Evolutionary conservation across 2,113 vertebrate genomes (phyloP), one percentile per base, ranked within the genome.

Genomic region (Podilymbus podiceps): DNA sequence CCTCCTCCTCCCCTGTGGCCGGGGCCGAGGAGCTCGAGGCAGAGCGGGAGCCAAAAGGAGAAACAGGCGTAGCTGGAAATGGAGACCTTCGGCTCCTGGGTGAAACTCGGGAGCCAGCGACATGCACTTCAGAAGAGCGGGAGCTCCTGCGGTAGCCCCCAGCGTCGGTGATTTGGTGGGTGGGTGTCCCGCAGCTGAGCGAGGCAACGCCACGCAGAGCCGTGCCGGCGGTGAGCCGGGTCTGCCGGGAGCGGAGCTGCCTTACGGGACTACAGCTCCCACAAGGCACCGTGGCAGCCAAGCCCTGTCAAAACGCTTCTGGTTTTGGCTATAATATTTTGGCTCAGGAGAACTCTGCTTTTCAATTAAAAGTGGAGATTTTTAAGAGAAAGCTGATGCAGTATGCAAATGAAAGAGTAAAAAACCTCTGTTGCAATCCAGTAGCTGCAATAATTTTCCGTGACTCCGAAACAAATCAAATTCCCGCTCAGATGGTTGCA

Each of bases 111-210:
- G 38, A 30, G 46, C 15, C 38, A 14, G 46, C 15, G 30, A 30
- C 28, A 5, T 1, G 35, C 3, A 6, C 22, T n/a, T 31, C 8
- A 16, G 60, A 28, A 4, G 20, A 22, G 50, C 3, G 7, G 59
- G 53, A n/a, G 20, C 15, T 53, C 20, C 42, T 4, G 4, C 0
- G 8, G 59, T 2, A 49, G 8, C 0, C 12, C 69, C 25, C 21
- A 21, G 68, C 2, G 5, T 6, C 6, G 12, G 77, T 3, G 44
- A 1, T 16, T 19, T 1, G 5, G n/a, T 9, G 76, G 17, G 17
- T 6, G 30, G 20, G 1, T 25, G 81, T 52, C 68, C 67, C 0
- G 0, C 47, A 8, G 47, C 47, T 16, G n/a, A 10, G 56, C 1
- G 5, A n/a, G 4, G 35, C 6, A 4, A 9, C 17, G 68, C 52